phyloP scores from a whole-genome alignment of 2,113 vertebrate species.

The Stomatorhinus ivindoensis region DNA sequence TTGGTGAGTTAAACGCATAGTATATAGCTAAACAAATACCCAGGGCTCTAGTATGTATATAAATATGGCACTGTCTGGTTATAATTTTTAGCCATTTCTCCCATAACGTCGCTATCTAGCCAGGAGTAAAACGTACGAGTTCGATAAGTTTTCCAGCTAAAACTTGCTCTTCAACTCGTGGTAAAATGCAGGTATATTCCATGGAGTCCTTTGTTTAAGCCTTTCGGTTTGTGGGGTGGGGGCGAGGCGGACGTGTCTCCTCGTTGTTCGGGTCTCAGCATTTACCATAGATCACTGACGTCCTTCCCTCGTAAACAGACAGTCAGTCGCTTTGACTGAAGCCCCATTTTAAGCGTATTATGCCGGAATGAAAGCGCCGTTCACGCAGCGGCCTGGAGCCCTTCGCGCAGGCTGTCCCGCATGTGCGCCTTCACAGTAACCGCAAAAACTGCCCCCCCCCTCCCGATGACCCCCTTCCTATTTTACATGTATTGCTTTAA shows the following conservation, averaged over 20 bases:
- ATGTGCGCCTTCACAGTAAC: neutral
- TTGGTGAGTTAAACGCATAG: neutral
- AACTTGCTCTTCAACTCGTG: neutral
- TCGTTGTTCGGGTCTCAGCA: neutral
- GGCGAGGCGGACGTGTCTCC: neutral
- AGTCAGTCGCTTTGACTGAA: neutral
- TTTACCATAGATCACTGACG: neutral
- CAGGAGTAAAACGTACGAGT: neutral
- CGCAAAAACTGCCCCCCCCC: neutral
- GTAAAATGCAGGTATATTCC: neutral
- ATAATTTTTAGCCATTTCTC: neutral
- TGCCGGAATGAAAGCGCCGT: neutral
- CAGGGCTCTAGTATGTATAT: neutral
- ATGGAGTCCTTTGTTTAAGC: neutral
- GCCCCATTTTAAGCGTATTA: neutral
- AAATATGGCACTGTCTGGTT: neutral
- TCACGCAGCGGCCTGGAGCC: neutral
- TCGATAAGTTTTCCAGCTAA: neutral
- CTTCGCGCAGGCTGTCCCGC: neutral
- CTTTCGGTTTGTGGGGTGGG: neutral
- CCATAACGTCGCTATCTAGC: neutral
- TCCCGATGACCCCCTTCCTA: neutral
- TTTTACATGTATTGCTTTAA: neutral
- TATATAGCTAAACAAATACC: neutral
- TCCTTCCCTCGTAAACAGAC: neutral